Percentiles rank a stretch among this genome's conserved stretches.
Evolutionary conservation across 2,113 vertebrate genomes (phyloP).

Genomic region (Oostethus manadensis): DNA sequence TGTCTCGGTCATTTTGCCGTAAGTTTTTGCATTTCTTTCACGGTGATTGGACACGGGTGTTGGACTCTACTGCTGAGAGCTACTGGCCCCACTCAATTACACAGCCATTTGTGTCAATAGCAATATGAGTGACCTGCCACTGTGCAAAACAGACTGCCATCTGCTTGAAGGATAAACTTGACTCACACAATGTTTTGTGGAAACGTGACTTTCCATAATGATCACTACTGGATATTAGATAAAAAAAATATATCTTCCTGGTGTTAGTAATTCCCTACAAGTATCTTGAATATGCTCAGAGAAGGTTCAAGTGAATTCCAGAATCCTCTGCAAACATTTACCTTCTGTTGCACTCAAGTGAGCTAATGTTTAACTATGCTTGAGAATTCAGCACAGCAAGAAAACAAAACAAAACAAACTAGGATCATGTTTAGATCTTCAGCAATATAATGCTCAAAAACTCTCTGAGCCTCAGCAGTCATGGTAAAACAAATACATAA

Average conservation of each 20-base stretch:
- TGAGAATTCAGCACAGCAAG: not conserved
- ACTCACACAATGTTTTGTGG: conserved; percentile 6
- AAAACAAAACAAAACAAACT: not conserved
- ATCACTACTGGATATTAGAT: not conserved
- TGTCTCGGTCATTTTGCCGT: conserved; percentile 56
- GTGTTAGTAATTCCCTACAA: conserved; percentile 2
- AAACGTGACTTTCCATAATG: conserved; percentile 13
- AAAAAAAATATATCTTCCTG: not conserved
- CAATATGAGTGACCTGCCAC: conserved; percentile 52
- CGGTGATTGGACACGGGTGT: conserved; percentile 61
- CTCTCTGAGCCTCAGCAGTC: too few relatives aligned
- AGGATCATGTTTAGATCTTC: not conserved
- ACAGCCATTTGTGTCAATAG: conserved; percentile 61
- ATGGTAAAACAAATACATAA: not conserved
- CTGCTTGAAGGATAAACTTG: conserved; percentile 43
- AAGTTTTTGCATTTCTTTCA: conserved; percentile 56
- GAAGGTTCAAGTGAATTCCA: conserved; percentile 4
- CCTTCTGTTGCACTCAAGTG: not conserved
- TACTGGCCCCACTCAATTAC: conserved; percentile 59
- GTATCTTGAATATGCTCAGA: conserved; percentile 3
- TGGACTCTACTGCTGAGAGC: conserved; percentile 48
- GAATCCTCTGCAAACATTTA: not conserved
- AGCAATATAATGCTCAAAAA: not conserved
- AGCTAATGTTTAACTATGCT: not conserved
- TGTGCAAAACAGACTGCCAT: conserved; percentile 55